phyloP scores from a whole-genome alignment of 2,113 vertebrate species.

The Dromiciops gliroides region DNA sequence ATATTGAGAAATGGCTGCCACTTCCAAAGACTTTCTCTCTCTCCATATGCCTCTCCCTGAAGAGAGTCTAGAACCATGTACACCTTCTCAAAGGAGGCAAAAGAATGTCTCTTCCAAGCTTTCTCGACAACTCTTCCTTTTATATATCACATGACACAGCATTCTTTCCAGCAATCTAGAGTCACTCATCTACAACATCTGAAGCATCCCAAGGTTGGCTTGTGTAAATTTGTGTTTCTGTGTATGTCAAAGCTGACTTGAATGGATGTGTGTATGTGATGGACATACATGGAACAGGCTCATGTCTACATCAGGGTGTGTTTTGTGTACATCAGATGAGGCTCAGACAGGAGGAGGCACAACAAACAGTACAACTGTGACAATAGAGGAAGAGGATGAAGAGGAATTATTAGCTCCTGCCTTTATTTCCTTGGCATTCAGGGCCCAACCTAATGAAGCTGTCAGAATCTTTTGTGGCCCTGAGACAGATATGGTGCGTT shows the following conservation, averaged over 20 bases:
- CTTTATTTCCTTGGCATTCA: constrained; percentile 17
- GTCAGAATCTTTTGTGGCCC: constrained; percentile 67
- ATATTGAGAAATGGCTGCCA: background rate
- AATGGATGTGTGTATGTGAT: background rate
- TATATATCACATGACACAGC: background rate
- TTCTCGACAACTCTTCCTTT: background rate
- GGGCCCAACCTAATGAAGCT: constrained; percentile 15
- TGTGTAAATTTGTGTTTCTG: background rate
- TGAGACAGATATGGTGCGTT: constrained; percentile 62
- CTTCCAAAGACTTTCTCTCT: background rate
- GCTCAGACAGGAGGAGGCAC: background rate
- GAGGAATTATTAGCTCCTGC: background rate
- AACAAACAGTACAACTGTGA: constrained; percentile 1
- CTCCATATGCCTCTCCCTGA: background rate
- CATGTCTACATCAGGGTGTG: background rate
- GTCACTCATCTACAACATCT: background rate
- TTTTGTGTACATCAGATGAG: background rate
- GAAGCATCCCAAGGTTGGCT: background rate
- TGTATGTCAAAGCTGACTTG: background rate
- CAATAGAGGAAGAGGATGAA: constrained; percentile 43
- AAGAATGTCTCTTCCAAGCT: background rate
- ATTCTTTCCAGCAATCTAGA: background rate
- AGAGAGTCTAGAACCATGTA: background rate
- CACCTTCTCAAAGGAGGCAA: background rate
- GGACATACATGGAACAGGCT: background rate